These are phyloP conservation scores for Steatocranus sp. DNA, from an alignment of 2,797 vertebrate genomes.

Conservation along the genomic window DNA sequence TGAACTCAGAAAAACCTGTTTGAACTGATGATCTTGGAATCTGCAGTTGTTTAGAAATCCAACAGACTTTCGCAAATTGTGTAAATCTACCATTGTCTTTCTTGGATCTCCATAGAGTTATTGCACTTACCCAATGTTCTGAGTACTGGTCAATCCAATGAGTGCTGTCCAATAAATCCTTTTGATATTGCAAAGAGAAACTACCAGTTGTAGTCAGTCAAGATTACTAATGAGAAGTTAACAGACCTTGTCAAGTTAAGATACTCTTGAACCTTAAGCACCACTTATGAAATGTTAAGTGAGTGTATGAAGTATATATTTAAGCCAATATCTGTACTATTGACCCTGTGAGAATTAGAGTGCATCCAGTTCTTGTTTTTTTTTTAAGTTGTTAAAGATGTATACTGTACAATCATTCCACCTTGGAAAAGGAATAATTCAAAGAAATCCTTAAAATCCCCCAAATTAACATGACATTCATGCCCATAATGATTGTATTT, in stretches of 20 bases:
- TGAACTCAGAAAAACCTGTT: neutral
- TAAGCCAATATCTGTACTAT: neutral
- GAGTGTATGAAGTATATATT: neutral
- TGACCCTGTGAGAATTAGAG: neutral
- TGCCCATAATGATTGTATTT: neutral
- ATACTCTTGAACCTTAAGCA: neutral
- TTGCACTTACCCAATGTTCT: neutral
- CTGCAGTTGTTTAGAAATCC: neutral
- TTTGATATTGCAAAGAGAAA: neutral
- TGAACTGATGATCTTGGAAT: neutral
- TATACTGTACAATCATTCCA: neutral
- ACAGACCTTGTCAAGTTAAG: neutral
- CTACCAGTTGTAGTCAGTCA: neutral
- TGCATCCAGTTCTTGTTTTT: neutral
- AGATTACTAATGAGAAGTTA: neutral
- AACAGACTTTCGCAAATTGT: neutral
- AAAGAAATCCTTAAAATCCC: neutral
- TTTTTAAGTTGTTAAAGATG: neutral
- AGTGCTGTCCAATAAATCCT: neutral
- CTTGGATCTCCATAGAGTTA: neutral
- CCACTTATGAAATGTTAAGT: neutral
- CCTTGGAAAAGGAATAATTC: neutral
- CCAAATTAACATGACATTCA: neutral
- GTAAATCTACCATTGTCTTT: neutral
- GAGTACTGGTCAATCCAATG: neutral